A percentile compares a stretch with the other conserved stretches of the same genome.
phyloP scores from a whole-genome alignment of 2,113 vertebrate genomes.

The Edolisoma coerulescens region DNA sequence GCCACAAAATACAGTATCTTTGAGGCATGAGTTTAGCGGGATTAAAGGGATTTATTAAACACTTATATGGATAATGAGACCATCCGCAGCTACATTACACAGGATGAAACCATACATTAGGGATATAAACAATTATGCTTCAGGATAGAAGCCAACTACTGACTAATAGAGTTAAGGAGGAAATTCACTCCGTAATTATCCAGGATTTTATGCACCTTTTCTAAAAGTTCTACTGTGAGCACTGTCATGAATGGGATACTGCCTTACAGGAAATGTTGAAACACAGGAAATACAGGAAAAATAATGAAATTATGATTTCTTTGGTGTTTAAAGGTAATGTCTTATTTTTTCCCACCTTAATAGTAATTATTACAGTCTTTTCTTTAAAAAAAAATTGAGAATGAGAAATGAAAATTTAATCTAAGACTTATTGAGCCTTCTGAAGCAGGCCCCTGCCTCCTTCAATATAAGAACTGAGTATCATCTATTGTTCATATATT shows the following conservation, averaged over 20 bases:
- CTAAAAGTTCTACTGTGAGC: background rate
- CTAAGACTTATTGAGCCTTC: background rate
- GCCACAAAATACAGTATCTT: slow-evolving; percentile 65
- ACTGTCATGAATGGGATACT: background rate
- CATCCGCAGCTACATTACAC: slow-evolving; percentile 63
- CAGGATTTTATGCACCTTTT: slow-evolving; percentile 46
- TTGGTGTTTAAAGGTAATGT: background rate
- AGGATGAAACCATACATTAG: slow-evolving; percentile 69
- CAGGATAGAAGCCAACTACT: slow-evolving; percentile 66
- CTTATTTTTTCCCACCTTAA: background rate
- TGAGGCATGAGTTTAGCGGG: slow-evolving; percentile 57
- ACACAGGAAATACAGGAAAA: background rate
- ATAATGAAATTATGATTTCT: background rate
- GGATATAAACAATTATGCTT: slow-evolving; percentile 70
- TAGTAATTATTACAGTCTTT: background rate
- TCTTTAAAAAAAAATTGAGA: background rate
- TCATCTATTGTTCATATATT: background rate
- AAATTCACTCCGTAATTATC: slow-evolving; percentile 59
- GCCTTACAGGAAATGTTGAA: background rate
- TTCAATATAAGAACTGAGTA: background rate
- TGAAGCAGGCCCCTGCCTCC: background rate
- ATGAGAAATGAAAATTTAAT: background rate
- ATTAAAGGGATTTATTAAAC: slow-evolving; percentile 70
- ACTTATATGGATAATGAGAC: slow-evolving; percentile 70
- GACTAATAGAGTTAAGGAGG: slow-evolving; percentile 60